phyloP scores from a whole-genome alignment of 2,888 invertebrate species.

The Camptogramma bilineatum region DNA sequence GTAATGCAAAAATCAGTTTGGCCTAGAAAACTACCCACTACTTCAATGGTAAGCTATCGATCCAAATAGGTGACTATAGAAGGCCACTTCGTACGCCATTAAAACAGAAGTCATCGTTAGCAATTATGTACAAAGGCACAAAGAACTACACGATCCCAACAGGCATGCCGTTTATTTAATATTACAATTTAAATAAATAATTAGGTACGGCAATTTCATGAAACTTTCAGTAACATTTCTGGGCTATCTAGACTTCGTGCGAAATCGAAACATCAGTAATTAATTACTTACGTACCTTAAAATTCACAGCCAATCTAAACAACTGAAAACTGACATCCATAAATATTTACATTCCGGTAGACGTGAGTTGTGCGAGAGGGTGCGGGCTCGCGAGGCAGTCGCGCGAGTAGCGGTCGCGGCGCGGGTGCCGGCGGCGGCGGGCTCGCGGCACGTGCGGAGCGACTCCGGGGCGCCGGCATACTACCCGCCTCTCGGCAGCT shows the following conservation, averaged over 20 bases:
- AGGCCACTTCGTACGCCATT: slow-evolving; percentile 77
- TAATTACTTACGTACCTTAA: slow-evolving; percentile 82
- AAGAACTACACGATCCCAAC: slow-evolving; percentile 72
- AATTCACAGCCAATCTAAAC: slow-evolving; percentile 85
- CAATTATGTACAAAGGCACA: slow-evolving; percentile 75
- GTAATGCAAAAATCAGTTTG: slow-evolving; percentile 78
- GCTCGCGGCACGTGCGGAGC: slow-evolving; percentile 70
- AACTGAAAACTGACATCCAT: slow-evolving; percentile 85
- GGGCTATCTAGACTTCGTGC: slow-evolving; percentile 63
- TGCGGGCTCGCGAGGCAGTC: slow-evolving; percentile 55
- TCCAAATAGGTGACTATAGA: slow-evolving; percentile 67
- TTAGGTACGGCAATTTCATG: slow-evolving; percentile 41
- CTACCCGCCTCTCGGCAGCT: slow-evolving; percentile 62
- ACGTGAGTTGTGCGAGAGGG: slow-evolving; percentile 71
- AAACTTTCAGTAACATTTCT: slow-evolving; percentile 33
- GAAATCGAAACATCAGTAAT: slow-evolving; percentile 70
- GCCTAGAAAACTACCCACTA: slow-evolving; percentile 65
- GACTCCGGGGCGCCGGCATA: slow-evolving; percentile 77
- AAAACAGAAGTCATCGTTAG: slow-evolving; percentile 71
- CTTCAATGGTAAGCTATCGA: slow-evolving; percentile 80
- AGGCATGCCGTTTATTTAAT: slow-evolving; percentile 68
- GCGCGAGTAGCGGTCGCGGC: slow-evolving; percentile 52
- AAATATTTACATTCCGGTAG: slow-evolving; percentile 83
- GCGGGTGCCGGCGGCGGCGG: slow-evolving; percentile 61
- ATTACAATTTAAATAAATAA: slow-evolving; percentile 55